These are phyloP conservation scores for Campoplex capitator DNA, from an alignment of 2,888 invertebrate species.

Conservation along the genomic window DNA sequence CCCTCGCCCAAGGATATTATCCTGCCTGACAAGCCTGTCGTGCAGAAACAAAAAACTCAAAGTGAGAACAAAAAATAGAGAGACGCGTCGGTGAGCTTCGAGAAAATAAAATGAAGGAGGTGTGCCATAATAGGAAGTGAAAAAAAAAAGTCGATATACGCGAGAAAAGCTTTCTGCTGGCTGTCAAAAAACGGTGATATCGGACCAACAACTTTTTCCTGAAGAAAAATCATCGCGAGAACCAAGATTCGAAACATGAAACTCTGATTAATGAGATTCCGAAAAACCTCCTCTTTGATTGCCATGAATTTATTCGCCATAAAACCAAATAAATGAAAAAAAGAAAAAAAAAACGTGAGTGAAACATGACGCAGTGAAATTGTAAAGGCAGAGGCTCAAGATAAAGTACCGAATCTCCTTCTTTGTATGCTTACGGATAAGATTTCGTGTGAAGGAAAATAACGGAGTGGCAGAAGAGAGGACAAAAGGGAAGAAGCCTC, in stretches of 20 bases:
- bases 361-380: not conserved
- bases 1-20: constrained; percentile 56
- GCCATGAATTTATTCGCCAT: constrained; percentile 7
- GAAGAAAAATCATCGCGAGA: not conserved
- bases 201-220: not conserved
- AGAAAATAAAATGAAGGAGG: constrained; percentile 53
- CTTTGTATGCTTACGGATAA: constrained; percentile 15
- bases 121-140: constrained; percentile 10
- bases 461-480: constrained; percentile 13
- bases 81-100: constrained; percentile 3
- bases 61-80: constrained; percentile 3
- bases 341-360: constrained; percentile 1
- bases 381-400: not conserved
- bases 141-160: constrained; percentile 35
- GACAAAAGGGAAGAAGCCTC: constrained; percentile 48
- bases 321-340: not conserved
- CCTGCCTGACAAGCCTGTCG: constrained; percentile 55
- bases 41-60: constrained; percentile 17
- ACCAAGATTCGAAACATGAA: not conserved
- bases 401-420: constrained; percentile 6
- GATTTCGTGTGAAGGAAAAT: constrained; percentile 14
- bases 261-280: not conserved
- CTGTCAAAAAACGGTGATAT: not conserved
- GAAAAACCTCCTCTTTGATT: not conserved
- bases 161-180: not conserved